Percentiles rank a stretch among this genome's conserved stretches.
These are phyloP conservation scores for Scartelaos histophorus DNA, from an alignment of 2,113 vertebrate species.

Conservation along the genomic window DNA sequence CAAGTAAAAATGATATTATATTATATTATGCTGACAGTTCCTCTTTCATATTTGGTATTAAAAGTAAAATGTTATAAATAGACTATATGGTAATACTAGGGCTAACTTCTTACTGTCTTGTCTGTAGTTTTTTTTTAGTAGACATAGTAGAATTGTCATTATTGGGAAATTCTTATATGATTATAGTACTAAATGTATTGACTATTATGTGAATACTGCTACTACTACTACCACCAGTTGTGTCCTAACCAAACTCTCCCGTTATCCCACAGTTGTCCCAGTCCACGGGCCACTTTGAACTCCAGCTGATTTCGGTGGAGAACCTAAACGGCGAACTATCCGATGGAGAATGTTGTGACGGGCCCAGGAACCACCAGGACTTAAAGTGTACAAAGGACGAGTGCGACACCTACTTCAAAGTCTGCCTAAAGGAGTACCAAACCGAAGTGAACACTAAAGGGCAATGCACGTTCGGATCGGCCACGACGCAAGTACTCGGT, in stretches of 20 bases:
- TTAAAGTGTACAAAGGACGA: constrained; percentile 87
- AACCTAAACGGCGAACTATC: constrained; percentile 93
- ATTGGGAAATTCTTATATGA: too few species aligned
- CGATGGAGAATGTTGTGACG: constrained; percentile 94
- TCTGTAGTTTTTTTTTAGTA: too few species aligned
- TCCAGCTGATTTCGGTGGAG: constrained; percentile 93
- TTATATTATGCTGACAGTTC: too few species aligned
- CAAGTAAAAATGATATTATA: background rate
- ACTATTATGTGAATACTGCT: too few species aligned
- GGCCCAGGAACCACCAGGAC: constrained; percentile 81
- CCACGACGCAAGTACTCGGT: constrained; percentile 90
- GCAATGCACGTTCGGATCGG: constrained; percentile 86
- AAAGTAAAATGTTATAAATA: too few species aligned
- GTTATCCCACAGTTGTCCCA: constrained; percentile 86
- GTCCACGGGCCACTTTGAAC: constrained; percentile 95
- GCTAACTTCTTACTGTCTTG: too few species aligned
- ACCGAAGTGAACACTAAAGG: constrained; percentile 82
- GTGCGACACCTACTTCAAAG: constrained; percentile 94
- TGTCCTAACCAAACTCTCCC: constrained; percentile 9
- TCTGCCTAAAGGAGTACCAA: constrained; percentile 97
- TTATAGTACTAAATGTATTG: too few species aligned
- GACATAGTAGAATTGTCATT: too few species aligned
- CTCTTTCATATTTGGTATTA: too few species aligned
- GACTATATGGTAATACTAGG: too few species aligned
- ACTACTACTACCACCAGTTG: background rate